A percentile compares a stretch with the other conserved stretches of the same genome.
These are phyloP conservation scores for Chamaetylas fuelleborni DNA, from an alignment of 2,113 vertebrate genomes.

Conservation along the genomic window DNA sequence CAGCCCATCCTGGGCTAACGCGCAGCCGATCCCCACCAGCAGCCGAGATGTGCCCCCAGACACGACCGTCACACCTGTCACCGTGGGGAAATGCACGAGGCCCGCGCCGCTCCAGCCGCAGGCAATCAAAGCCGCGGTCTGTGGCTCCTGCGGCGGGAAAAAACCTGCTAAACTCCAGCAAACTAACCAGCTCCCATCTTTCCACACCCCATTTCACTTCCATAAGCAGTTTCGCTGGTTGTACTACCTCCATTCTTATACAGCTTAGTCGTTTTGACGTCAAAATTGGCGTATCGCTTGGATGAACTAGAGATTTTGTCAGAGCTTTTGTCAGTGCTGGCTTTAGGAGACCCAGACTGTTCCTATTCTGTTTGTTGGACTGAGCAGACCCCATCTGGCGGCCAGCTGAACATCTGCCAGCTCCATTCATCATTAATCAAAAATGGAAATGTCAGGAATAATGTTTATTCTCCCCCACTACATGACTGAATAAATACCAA, in stretches of 20 bases:
- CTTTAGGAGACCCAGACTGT: not conserved
- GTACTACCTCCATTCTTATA: not conserved
- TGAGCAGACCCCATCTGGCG: conserved; percentile 11
- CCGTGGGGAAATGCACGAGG: accelerated
- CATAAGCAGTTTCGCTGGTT: not conserved
- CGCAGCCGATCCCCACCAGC: not conserved
- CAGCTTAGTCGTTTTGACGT: not conserved
- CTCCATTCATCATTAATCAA: conserved; percentile 37
- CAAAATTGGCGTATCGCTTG: not conserved
- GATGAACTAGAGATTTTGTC: not conserved
- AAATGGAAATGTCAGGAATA: conserved; percentile 51
- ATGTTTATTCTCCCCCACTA: conserved; percentile 23
- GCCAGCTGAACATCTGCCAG: conserved; percentile 45
- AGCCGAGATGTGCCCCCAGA: not conserved
- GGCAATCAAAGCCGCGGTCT: not conserved
- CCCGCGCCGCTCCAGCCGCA: not conserved
- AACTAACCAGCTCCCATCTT: not conserved
- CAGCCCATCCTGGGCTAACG: not conserved
- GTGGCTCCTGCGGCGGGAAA: not conserved
- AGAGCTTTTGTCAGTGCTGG: not conserved
- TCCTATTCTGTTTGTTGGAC: not conserved
- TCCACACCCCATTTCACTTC: not conserved
- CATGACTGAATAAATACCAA: conserved; percentile 30
- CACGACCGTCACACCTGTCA: too few relatives aligned
- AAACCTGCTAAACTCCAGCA: not conserved